A percentile compares a stretch with the other conserved stretches of the same genome.
phyloP scores from a whole-genome alignment of 2,888 invertebrate species.

The Ferdinandea cuprea region DNA sequence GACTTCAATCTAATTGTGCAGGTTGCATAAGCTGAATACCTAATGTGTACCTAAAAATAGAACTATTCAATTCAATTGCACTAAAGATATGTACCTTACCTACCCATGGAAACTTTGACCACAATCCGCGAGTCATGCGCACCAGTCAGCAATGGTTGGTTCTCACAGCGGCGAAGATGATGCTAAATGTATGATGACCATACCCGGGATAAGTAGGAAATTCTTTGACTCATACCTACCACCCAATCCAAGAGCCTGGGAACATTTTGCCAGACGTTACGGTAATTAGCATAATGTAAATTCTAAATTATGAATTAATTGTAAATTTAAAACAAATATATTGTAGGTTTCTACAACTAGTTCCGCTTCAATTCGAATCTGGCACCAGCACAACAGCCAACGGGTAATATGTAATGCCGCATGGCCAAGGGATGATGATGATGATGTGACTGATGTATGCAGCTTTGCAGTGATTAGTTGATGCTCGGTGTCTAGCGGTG shows the following conservation, averaged over 20 bases:
- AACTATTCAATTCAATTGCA: neutral
- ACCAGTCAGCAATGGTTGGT: constrained; percentile 28
- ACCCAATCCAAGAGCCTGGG: constrained; percentile 54
- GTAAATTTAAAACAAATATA: constrained; percentile 45
- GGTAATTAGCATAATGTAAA: constrained; percentile 55
- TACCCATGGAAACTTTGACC: constrained; percentile 35
- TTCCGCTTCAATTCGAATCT: constrained; percentile 64
- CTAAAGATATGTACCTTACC: neutral
- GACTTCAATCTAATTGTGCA: constrained; percentile 58
- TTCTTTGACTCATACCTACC: constrained; percentile 50
- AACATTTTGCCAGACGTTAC: constrained; percentile 42
- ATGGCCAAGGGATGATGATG: constrained; percentile 51
- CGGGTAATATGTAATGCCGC: neutral
- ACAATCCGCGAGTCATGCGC: constrained; percentile 52
- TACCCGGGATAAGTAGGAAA: constrained; percentile 48
- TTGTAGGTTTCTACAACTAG: constrained; percentile 65
- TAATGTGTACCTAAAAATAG: constrained; percentile 55
- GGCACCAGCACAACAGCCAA: neutral
- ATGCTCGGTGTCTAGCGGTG: constrained; percentile 46
- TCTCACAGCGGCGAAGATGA: constrained; percentile 48
- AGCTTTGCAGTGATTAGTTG: constrained; percentile 14
- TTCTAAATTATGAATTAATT: constrained; percentile 63
- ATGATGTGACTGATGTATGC: constrained; percentile 19
- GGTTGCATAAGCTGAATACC: constrained; percentile 56
- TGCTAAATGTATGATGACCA: constrained; percentile 43